Evolutionary conservation across 2,113 vertebrate species (phyloP).

Genomic region (Saccopteryx bilineata): DNA sequence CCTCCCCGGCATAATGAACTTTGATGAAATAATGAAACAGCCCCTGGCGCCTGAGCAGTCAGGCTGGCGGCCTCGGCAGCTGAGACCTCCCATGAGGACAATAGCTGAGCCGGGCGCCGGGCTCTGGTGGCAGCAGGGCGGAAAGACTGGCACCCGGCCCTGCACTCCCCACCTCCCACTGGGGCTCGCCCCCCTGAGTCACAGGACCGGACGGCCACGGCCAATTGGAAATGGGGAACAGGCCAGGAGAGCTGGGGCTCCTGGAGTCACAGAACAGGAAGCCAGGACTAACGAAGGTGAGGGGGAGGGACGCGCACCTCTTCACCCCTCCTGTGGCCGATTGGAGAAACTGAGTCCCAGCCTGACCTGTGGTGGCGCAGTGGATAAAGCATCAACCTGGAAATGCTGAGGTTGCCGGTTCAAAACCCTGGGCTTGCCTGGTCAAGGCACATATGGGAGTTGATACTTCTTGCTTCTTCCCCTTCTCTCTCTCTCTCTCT

Average conservation of each 20-base stretch:
- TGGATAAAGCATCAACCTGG: too few species aligned
- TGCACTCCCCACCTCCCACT: constrained; percentile 49
- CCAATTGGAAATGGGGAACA: not conserved
- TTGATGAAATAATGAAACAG: constrained; percentile 90
- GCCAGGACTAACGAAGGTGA: too few species aligned
- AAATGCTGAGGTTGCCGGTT: too few species aligned
- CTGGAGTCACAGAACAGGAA: accelerated
- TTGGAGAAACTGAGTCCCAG: constrained; percentile 29
- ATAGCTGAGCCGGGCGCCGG: constrained; percentile 75
- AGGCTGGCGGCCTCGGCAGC: constrained; percentile 84
- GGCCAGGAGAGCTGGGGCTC: not conserved
- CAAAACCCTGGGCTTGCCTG: too few species aligned
- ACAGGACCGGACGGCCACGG: not conserved
- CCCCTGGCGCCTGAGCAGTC: constrained; percentile 88
- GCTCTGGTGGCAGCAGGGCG: constrained; percentile 77
- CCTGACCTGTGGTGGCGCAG: too few species aligned
- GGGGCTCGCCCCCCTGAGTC: constrained; percentile 73
- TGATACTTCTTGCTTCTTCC: too few species aligned
- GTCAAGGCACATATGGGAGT: too few species aligned
- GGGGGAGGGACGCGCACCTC: not conserved
- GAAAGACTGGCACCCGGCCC: constrained; percentile 82
- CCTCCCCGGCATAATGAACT: constrained; percentile 89
- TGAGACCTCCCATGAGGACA: constrained; percentile 89
- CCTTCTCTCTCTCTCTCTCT: too few species aligned
- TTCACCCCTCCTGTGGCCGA: not conserved